These are phyloP conservation scores for Caenorhabditis brenneri DNA, from an alignment of 1,140 invertebrate species.

Conservation along the genomic window DNA sequence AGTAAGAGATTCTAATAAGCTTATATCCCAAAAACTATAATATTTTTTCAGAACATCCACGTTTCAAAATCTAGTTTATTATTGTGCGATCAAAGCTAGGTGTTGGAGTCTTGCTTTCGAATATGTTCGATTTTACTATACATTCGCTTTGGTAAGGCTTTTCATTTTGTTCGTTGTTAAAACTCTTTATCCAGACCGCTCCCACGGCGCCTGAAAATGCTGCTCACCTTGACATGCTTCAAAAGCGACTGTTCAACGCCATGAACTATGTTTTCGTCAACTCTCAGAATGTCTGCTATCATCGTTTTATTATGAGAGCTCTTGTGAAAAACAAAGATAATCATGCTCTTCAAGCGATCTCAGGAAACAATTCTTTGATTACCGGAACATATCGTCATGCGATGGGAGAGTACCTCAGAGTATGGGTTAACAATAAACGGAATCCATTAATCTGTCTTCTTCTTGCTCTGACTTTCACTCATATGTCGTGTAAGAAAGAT, in stretches of 20 bases:
- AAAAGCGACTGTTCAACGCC: conserved; percentile 63
- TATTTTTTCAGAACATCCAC: conserved; percentile 56
- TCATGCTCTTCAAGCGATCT: conserved; percentile 65
- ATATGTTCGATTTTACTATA: conserved; percentile 63
- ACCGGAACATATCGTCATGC: conserved; percentile 70
- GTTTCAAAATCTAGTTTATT: conserved; percentile 66
- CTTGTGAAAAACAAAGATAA: conserved; percentile 61
- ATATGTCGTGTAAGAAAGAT: conserved; percentile 71
- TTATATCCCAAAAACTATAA: not conserved
- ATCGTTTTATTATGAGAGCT: conserved; percentile 67
- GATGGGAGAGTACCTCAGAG: conserved; percentile 55
- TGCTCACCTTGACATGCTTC: not conserved
- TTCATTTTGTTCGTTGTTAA: not conserved
- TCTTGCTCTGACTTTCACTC: conserved; percentile 66
- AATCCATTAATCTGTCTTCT: conserved; percentile 65
- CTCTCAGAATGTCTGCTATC: conserved; percentile 67
- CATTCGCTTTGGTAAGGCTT: not conserved
- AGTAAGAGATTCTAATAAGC: conserved; percentile 42
- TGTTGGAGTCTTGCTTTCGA: conserved; percentile 65
- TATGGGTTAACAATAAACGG: conserved; percentile 60
- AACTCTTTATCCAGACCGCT: not conserved
- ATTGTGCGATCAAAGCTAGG: conserved; percentile 63
- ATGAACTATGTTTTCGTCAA: conserved; percentile 70
- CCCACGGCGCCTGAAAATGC: not conserved
- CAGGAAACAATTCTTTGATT: conserved; percentile 69